phyloP scores from a whole-genome alignment of 2,797 vertebrate species.

The Odontamblyopus rebecca region DNA sequence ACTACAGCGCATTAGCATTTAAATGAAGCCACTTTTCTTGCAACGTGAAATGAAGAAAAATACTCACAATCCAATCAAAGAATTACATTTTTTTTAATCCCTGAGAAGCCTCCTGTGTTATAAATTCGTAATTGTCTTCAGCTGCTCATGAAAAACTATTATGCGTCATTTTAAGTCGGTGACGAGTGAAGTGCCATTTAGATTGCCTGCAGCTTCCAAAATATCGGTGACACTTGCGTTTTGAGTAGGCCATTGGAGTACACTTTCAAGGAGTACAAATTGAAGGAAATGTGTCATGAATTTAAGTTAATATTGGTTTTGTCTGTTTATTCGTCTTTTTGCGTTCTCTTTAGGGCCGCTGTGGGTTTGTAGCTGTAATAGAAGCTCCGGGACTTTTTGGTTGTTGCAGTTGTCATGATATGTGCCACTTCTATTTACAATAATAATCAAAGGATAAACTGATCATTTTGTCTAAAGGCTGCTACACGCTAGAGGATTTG shows the following conservation, averaged over 20 bases:
- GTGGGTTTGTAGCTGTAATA: no score
- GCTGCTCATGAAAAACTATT: conserved; percentile 6
- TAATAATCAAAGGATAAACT: no score
- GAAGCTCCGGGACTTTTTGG: no score
- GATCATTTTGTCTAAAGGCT: no score
- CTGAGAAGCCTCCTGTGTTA: conserved; percentile 16
- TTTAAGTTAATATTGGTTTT: background rate
- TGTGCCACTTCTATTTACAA: no score
- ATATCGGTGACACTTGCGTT: background rate
- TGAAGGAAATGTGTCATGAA: conserved; percentile 1
- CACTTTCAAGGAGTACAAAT: background rate
- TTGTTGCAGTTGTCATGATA: no score
- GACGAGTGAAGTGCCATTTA: background rate
- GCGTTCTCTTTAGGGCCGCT: background rate
- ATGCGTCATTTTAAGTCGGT: conserved; percentile 14
- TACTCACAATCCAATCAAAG: conserved; percentile 30
- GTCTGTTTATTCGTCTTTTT: conserved; percentile 17
- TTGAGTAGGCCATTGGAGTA: background rate
- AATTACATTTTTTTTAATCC: conserved; percentile 12
- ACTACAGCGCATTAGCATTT: conserved; percentile 51
- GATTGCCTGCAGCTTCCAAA: conserved; percentile 7
- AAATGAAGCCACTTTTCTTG: conserved; percentile 36
- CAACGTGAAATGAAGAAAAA: conserved; percentile 10
- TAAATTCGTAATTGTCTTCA: conserved; percentile 7
- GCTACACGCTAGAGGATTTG: no score